Evolutionary conservation across 92 coral and sea anemone genomes (phyloP).

Genomic region (Scolanthus callimorphus): DNA sequence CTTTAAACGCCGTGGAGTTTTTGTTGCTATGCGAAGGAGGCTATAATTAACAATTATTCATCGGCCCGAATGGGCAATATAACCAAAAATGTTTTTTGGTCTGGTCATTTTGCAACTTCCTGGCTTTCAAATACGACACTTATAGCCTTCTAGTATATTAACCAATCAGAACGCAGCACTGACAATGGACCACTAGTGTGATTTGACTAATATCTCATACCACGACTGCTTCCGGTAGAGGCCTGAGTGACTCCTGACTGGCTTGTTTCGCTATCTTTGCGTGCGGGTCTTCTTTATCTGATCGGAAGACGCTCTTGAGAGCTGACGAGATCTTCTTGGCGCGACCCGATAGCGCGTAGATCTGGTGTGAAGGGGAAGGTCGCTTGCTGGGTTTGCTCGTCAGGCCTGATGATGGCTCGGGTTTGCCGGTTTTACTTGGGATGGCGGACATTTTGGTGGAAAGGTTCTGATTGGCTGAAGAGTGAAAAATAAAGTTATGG

Average conservation of each 20-base stretch:
- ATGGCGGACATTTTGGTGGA: constrained; percentile 73
- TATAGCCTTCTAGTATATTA: too few species aligned
- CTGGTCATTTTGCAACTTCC: too few species aligned
- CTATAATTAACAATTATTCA: too few species aligned
- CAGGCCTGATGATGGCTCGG: constrained; percentile 43
- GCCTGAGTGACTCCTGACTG: constrained; percentile 29
- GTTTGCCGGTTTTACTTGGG: constrained; percentile 29
- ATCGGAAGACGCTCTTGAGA: constrained; percentile 74
- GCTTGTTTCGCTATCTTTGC: constrained; percentile 32
- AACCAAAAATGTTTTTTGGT: too few species aligned
- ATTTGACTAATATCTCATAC: too few species aligned
- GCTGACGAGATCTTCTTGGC: constrained; percentile 85
- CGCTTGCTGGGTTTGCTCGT: constrained; percentile 77
- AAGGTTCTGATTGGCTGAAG: constrained; percentile 66
- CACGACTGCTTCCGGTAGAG: constrained; percentile 33
- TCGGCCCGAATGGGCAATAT: too few species aligned
- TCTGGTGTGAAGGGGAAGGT: constrained; percentile 51
- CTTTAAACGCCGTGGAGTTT: too few species aligned
- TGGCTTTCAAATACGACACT: too few species aligned
- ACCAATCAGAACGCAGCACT: too few species aligned
- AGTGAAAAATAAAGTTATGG: too few species aligned
- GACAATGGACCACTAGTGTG: too few species aligned
- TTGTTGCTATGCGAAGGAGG: too few species aligned
- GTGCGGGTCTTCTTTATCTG: constrained; percentile 63
- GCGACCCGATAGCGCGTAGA: constrained; percentile 61